These are phyloP conservation scores for Gadus macrocephalus DNA, from an alignment of 2,113 vertebrate genomes.

Conservation along the genomic window DNA sequence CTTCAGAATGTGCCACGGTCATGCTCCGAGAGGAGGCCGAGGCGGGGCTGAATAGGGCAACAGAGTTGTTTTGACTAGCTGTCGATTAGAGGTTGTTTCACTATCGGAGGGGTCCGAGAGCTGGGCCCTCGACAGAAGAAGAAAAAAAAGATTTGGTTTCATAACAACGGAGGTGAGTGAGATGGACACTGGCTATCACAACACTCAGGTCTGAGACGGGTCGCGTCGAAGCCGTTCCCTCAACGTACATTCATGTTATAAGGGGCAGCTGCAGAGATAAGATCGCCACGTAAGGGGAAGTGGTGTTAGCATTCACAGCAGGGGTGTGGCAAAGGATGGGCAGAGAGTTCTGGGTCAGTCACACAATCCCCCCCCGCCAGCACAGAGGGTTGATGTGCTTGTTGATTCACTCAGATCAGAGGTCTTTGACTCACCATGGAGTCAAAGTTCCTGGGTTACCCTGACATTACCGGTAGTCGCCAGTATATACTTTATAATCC, in stretches of 20 bases:
- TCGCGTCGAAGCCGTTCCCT: constrained; percentile 53
- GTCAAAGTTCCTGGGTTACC: too few species aligned
- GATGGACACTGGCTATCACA: constrained; percentile 58
- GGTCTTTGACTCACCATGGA: too few species aligned
- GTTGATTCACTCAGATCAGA: not conserved
- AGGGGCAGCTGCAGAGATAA: constrained; percentile 50
- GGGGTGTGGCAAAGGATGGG: constrained; percentile 35
- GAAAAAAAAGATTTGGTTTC: constrained; percentile 58
- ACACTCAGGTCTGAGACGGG: constrained; percentile 63
- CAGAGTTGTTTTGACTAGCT: constrained; percentile 75
- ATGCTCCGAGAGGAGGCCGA: constrained; percentile 32
- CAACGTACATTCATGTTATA: constrained; percentile 51
- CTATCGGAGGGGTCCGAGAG: constrained; percentile 59
- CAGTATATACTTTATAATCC: too few species aligned
- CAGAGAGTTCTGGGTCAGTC: constrained; percentile 53
- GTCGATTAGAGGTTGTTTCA: constrained; percentile 75
- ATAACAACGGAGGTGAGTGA: constrained; percentile 59
- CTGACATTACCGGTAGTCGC: too few species aligned
- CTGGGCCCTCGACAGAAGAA: constrained; percentile 27
- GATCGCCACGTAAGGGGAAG: constrained; percentile 46
- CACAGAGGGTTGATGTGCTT: not conserved
- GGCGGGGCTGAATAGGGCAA: constrained; percentile 37
- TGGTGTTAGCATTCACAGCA: constrained; percentile 46
- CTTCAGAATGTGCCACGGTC: constrained; percentile 58
- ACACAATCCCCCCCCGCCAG: constrained; percentile 46